Conservation (phyloP, 2,113 vertebrate species). For the Paradisaea rubra region DNA sequence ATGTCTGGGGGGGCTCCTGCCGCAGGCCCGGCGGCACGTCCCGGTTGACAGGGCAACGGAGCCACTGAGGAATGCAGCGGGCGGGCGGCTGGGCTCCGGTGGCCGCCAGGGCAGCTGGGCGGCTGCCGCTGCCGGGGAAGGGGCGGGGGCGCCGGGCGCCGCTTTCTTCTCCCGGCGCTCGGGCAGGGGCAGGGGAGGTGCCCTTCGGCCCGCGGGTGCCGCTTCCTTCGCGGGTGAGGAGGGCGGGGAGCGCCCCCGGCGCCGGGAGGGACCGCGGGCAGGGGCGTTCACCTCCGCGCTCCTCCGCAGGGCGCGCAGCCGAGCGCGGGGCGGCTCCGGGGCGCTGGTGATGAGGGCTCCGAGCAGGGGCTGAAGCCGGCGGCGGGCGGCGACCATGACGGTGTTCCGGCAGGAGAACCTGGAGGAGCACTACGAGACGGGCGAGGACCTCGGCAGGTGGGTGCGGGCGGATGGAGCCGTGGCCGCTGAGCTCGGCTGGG, state of each 20-base stretch:
- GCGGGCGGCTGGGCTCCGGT: not conserved
- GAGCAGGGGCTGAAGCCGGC: conserved; percentile 41
- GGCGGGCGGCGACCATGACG: conserved; percentile 79
- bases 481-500: not conserved
- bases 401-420: conserved; percentile 93
- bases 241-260: not conserved
- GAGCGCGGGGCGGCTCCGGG: not conserved
- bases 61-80: not conserved
- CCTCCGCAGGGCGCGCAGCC: not conserved
- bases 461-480: not conserved
- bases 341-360: conserved; percentile 64
- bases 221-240: not conserved
- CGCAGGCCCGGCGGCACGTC: not conserved
- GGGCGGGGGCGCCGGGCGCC: not conserved
- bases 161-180: not conserved
- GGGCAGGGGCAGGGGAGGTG: not conserved
- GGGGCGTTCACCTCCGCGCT: not conserved
- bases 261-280: not conserved
- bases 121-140: not conserved
- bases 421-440: conserved; percentile 89
- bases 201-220: not conserved
- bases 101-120: not conserved
- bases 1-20: not conserved
- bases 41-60: not conserved
- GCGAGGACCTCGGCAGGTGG: conserved; percentile 93